Conservation (phyloP, 2,888 invertebrate genomes). For the Stictocephala bisonia region DNA sequence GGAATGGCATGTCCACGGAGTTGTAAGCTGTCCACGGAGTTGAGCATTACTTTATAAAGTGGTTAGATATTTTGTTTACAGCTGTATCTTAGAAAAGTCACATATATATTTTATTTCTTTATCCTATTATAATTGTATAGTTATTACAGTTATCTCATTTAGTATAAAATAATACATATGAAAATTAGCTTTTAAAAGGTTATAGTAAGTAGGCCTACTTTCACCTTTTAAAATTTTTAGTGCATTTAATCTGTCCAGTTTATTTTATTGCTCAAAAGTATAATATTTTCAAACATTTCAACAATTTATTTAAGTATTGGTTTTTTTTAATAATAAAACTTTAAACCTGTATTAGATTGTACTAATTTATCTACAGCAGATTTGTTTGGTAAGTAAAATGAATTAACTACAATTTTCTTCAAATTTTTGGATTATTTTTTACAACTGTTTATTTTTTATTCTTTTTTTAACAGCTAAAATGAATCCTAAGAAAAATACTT, state of each 20-base stretch:
- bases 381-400: background rate
- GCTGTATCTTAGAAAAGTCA: too few species aligned
- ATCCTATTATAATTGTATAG: background rate
- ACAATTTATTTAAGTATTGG: too few species aligned
- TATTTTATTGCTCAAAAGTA: too few species aligned
- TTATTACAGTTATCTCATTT: background rate
- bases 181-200: background rate
- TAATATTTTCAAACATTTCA: too few species aligned
- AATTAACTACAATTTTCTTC: background rate
- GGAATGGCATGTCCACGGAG: conserved; percentile 23
- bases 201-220: background rate
- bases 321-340: too few species aligned
- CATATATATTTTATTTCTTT: too few species aligned
- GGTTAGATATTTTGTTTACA: too few species aligned
- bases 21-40: conserved; percentile 24
- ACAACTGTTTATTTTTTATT: background rate
- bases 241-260: too few species aligned
- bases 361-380: background rate
- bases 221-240: background rate
- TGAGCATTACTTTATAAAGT: background rate
- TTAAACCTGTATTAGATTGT: too few species aligned
- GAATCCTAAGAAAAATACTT: conserved; percentile 12
- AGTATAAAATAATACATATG: background rate
- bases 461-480: background rate
- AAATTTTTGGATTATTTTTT: background rate